phyloP scores from a whole-genome alignment of 2,797 vertebrate species.

The Chelon labrosus region DNA sequence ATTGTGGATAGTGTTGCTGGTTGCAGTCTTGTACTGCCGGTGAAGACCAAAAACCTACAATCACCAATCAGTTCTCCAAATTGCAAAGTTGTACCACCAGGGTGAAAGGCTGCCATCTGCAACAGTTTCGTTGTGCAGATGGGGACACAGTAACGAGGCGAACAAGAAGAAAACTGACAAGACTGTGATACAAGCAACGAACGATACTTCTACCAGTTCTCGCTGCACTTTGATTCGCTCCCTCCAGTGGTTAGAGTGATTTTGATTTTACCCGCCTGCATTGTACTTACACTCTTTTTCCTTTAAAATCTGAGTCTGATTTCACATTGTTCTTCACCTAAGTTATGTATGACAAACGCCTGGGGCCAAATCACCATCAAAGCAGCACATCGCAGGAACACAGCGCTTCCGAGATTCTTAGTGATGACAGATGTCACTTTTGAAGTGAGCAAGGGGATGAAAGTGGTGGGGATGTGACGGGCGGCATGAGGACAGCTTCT shows the following conservation, averaged over 20 bases:
- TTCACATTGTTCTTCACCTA: slow-evolving; percentile 90
- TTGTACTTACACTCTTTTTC: slow-evolving; percentile 81
- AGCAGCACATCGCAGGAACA: slow-evolving; percentile 84
- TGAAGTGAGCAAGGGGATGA: slow-evolving; percentile 86
- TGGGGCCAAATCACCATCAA: slow-evolving; percentile 89
- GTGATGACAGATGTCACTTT: slow-evolving; percentile 88
- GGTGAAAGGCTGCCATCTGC: slow-evolving; percentile 55
- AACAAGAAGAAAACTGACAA: slow-evolving; percentile 88
- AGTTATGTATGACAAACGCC: slow-evolving; percentile 91
- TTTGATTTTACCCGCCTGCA: slow-evolving; percentile 88
- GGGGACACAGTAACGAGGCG: slow-evolving; percentile 79
- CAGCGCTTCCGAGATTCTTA: slow-evolving; percentile 89
- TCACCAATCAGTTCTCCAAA: slow-evolving; percentile 44
- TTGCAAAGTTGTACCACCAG: slow-evolving; percentile 31
- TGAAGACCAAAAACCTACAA: slow-evolving; percentile 29
- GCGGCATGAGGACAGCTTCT: slow-evolving; percentile 81
- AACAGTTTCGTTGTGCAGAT: slow-evolving; percentile 58
- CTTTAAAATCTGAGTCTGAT: slow-evolving; percentile 84
- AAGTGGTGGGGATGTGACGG: slow-evolving; percentile 84
- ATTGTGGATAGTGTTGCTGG: slow-evolving; percentile 40
- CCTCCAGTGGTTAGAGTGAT: slow-evolving; percentile 88
- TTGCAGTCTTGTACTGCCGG: slow-evolving; percentile 15
- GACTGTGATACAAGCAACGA: slow-evolving; percentile 82
- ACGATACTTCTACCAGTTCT: slow-evolving; percentile 82
- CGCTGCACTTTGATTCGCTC: slow-evolving; percentile 89